Base-by-base conservation (phyloP, 53 echinoderm and acorn worm species). In the Mesocentrotus franciscanus region DNA sequence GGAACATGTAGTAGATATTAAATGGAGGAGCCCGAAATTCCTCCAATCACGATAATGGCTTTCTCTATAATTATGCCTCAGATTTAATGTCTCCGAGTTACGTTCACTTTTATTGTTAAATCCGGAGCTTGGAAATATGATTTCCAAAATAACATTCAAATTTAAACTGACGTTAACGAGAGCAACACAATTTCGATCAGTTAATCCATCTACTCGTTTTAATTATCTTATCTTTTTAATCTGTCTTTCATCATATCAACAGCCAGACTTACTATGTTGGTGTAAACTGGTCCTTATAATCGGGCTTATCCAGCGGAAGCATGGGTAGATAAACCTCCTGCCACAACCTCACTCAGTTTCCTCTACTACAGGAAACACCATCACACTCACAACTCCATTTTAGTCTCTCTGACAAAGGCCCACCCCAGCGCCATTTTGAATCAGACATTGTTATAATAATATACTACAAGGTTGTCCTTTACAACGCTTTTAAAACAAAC, bases 291-390 rank as follows among this genome's bases (percentile, higher is more conserved):
- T 76, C 76, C 14, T 13, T 64, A n/a, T 71, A 76, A 29, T 27
- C 76, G 14, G 33, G 76, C 72, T 72, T 72, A 72, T 72, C 72
- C 72, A 72, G 11, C 76, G 76, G 76, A 76, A 76, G 33, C 76
- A 76, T 30, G 30, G 76, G 12, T n/a, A n/a, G 76, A 76, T 76
- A 76, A 76, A 76, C 76, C 76, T 76, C 76, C 33, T 76, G 33
- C 33, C 32, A 33, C 15, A 76, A 76, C 76, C 76, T 27, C 27
- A 76, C 30, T 30, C 33, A 33, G 76, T 32, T 76, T 76, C 76
- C 76, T 76, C 10, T 76, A 76, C 76, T 32, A 76, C 76, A 76
- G 76, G 76, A 76, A 76, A 76, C 14, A 76, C 30, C 33, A 76
- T 0, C 76, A 76, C 13, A 76, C 76, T 76, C 76, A 76, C 30